These are phyloP conservation scores for Xenopus tropicalis DNA, from an alignment of 2,113 vertebrate species.

Conservation along the genomic window UCB_Xtro_10.0 CM004450.2:90768001-90768500, in stretches of 20 bases:
- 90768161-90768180: not conserved
- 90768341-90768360: conserved; percentile 94
- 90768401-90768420: conserved; percentile 91
- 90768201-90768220: too few relatives aligned
- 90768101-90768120: not conserved
- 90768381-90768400: conserved; percentile 73
- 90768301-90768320: too few relatives aligned
- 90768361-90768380: conserved; percentile 84
- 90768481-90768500: not conserved
- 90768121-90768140: not conserved
- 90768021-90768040: too few relatives aligned
- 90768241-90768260: too few relatives aligned
- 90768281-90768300: too few relatives aligned
- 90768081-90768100: not conserved
- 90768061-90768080: not conserved
- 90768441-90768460: not conserved
- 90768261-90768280: too few relatives aligned
- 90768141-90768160: conserved; percentile 3
- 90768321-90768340: not conserved
- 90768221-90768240: too few relatives aligned
- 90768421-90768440: conserved; percentile 74
- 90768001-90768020: too few relatives aligned
- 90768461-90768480: too few relatives aligned
- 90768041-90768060: not conserved
- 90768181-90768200: too few relatives aligned